These are phyloP conservation scores for Papilio xuthus DNA, from an alignment of 1,140 invertebrate species.

Conservation along the genomic window DNA sequence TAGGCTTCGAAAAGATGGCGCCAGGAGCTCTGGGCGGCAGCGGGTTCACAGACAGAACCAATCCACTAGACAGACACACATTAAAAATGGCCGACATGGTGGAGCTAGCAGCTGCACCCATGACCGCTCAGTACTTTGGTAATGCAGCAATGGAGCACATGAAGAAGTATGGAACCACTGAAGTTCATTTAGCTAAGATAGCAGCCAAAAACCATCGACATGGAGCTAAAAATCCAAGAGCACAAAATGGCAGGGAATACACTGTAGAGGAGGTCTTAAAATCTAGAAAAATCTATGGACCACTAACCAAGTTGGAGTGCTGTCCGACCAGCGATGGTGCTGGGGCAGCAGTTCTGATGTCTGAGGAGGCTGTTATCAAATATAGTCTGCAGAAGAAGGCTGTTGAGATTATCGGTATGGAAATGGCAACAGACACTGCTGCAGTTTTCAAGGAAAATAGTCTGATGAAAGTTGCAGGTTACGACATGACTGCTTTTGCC, in stretches of 20 bases:
- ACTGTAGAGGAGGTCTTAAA: constrained; percentile 93
- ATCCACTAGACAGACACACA: constrained; percentile 97
- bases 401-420: constrained; percentile 97
- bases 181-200: constrained; percentile 97
- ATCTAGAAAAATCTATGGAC: constrained; percentile 92
- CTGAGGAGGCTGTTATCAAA: constrained; percentile 93
- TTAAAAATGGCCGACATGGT: constrained; percentile 91
- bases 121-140: constrained; percentile 98
- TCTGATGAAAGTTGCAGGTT: constrained; percentile 95
- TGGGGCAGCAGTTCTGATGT: constrained; percentile 94
- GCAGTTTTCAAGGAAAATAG: constrained; percentile 93
- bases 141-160: constrained; percentile 98
- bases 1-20: constrained; percentile 99
- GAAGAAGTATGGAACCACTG: constrained; percentile 97
- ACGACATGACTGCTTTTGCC: constrained; percentile 96
- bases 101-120: constrained; percentile 90
- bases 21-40: constrained; percentile 90
- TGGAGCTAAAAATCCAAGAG: constrained; percentile 97
- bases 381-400: constrained; percentile 92
- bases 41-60: constrained; percentile 93
- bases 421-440: constrained; percentile 96
- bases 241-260: constrained; percentile 96
- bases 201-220: constrained; percentile 99
- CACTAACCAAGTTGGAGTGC: constrained; percentile 97
- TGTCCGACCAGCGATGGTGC: constrained; percentile 98